Percentiles rank a stretch among this genome's conserved stretches.
phyloP scores from a whole-genome alignment of 2,113 vertebrate species.

The Nesogale talazaci region DNA sequence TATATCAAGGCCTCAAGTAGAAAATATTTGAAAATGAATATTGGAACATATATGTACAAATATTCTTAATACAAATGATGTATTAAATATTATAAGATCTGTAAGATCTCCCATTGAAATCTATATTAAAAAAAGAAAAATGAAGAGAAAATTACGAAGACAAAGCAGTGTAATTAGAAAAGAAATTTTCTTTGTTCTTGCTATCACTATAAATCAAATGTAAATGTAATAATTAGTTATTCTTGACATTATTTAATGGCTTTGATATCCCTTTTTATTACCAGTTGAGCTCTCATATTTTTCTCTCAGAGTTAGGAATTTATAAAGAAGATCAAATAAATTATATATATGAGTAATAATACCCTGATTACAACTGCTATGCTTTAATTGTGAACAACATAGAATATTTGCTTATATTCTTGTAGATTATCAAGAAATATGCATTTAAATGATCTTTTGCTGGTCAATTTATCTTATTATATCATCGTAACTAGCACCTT shows the following conservation, averaged over 20 bases:
- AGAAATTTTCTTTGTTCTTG: conserved; percentile 14
- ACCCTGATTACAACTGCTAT: neutral
- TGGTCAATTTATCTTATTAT: neutral
- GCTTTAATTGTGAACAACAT: neutral
- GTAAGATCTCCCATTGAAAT: no score
- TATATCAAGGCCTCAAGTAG: no score
- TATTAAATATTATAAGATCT: no score
- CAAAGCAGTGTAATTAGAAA: no score
- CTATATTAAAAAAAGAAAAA: no score
- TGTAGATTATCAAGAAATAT: neutral
- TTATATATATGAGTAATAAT: neutral
- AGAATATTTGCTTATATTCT: neutral
- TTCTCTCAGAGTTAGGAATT: conserved; percentile 20
- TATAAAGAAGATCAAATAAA: conserved; percentile 24
- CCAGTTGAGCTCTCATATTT: neutral
- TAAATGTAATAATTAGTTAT: neutral
- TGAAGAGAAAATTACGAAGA: no score
- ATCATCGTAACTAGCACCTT: neutral
- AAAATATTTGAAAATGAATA: no score
- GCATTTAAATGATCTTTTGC: neutral
- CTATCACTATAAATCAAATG: conserved; percentile 10
- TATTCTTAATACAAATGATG: no score
- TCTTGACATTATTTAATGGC: neutral
- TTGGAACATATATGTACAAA: no score
- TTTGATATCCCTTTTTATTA: neutral